phyloP scores from a whole-genome alignment of 2,113 vertebrate genomes.

The Microcebus tavaratra region DNA sequence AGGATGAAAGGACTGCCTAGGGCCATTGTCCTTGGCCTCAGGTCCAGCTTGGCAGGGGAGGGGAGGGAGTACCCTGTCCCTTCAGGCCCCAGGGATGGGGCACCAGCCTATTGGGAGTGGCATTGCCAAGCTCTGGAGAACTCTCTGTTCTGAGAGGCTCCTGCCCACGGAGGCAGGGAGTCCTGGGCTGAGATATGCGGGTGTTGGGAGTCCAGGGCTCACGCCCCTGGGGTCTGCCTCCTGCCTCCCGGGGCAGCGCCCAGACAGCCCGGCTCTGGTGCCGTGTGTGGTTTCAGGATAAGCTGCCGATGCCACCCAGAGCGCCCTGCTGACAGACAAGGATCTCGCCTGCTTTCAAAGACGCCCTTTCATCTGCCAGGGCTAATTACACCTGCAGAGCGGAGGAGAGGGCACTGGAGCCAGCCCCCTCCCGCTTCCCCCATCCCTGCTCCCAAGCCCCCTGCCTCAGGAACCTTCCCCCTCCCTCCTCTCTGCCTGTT shows the following conservation, averaged over 20 bases:
- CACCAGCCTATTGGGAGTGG: conserved; percentile 8
- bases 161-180: not conserved
- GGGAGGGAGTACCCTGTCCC: conserved; percentile 51
- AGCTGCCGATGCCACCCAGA: conserved; percentile 82
- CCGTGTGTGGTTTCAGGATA: conserved; percentile 82
- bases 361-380: conserved; percentile 83
- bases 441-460: conserved; percentile 67
- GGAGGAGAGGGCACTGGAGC: conserved; percentile 79
- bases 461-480: conserved; percentile 66
- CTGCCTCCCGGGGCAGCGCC: conserved; percentile 69
- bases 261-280: conserved; percentile 80
- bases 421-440: conserved; percentile 72
- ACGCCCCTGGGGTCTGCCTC: conserved; percentile 62
- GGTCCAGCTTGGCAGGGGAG: conserved; percentile 55
- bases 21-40: conserved; percentile 78
- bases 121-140: not conserved
- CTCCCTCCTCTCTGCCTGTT: conserved; percentile 40
- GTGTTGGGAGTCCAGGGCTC: conserved; percentile 2
- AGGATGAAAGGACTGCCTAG: conserved; percentile 77
- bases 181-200: not conserved
- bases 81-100: conserved; percentile 37
- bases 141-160: not conserved
- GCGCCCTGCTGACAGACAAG: conserved; percentile 82
- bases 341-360: conserved; percentile 81
- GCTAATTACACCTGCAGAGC: conserved; percentile 82